Conservation (phyloP, 2,113 vertebrate species). For the Garra rufa region DNA sequence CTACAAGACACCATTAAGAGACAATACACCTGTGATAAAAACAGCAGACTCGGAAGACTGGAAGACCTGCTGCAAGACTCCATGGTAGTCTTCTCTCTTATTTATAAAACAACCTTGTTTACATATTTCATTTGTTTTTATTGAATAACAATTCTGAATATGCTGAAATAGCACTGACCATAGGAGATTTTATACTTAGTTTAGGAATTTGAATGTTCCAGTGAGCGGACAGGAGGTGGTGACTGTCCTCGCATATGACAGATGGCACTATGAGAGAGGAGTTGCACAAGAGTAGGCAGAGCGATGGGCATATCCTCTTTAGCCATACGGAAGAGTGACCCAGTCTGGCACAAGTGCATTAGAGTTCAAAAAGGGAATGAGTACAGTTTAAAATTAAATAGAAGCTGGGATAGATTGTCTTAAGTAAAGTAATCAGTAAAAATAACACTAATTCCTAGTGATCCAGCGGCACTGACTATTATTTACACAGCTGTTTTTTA, state of each 20-base stretch:
- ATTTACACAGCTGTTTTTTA: neutral
- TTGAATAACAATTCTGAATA: neutral
- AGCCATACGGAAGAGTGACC: constrained; percentile 14
- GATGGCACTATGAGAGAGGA: constrained; percentile 61
- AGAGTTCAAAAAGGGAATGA: neutral
- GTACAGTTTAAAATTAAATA: neutral
- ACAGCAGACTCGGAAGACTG: constrained; percentile 87
- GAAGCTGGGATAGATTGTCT: neutral
- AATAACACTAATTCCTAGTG: neutral
- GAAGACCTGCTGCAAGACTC: constrained; percentile 98
- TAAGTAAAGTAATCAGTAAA: neutral
- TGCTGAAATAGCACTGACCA: neutral
- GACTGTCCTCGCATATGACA: constrained; percentile 55
- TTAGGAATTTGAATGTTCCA: constrained; percentile 37
- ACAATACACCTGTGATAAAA: constrained; percentile 93
- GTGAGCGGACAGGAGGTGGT: neutral
- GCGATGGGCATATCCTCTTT: constrained; percentile 38
- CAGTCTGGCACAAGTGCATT: neutral
- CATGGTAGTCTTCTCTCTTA: constrained; percentile 81
- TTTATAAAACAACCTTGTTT: neutral
- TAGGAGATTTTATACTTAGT: neutral
- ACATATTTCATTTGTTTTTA: neutral
- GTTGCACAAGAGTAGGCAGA: constrained; percentile 33
- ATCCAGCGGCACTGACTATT: neutral
- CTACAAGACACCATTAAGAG: constrained; percentile 95